Conservation (phyloP, 2,113 vertebrate genomes). For the Bombycilla garrulus region DNA sequence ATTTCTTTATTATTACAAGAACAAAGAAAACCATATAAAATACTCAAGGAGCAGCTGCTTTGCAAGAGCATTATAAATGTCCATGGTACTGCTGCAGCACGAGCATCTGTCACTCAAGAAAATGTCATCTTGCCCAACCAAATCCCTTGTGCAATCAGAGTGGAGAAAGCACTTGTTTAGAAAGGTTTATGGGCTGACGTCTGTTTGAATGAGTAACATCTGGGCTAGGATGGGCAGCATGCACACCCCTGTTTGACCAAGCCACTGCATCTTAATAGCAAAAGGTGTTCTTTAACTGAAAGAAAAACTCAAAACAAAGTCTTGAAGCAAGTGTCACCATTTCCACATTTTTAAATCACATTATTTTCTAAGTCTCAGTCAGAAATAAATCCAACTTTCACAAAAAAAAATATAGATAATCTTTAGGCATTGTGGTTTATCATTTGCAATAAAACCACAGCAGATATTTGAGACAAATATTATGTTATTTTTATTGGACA, state of each 20-base stretch:
- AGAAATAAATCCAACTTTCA: not conserved
- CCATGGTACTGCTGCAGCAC: not conserved
- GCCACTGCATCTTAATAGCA: not conserved
- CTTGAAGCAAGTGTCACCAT: not conserved
- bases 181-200: slow-evolving; percentile 21
- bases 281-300: not conserved
- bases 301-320: not conserved
- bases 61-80: not conserved
- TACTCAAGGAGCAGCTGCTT: not conserved
- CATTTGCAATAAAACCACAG: not conserved
- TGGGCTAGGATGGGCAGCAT: not conserved
- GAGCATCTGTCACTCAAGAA: slow-evolving; percentile 58
- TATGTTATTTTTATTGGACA: not conserved
- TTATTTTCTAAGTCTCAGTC: not conserved
- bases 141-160: slow-evolving; percentile 27
- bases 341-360: not conserved
- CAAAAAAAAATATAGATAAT: not conserved
- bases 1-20: not conserved
- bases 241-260: not conserved
- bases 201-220: slow-evolving; percentile 15
- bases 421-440: not conserved
- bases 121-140: slow-evolving; percentile 29
- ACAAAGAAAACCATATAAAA: not conserved
- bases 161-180: slow-evolving; percentile 45
- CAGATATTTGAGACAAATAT: slow-evolving; percentile 5